Base-by-base conservation (phyloP, 2,888 invertebrate genomes). In the Hetaerina titia region DNA sequence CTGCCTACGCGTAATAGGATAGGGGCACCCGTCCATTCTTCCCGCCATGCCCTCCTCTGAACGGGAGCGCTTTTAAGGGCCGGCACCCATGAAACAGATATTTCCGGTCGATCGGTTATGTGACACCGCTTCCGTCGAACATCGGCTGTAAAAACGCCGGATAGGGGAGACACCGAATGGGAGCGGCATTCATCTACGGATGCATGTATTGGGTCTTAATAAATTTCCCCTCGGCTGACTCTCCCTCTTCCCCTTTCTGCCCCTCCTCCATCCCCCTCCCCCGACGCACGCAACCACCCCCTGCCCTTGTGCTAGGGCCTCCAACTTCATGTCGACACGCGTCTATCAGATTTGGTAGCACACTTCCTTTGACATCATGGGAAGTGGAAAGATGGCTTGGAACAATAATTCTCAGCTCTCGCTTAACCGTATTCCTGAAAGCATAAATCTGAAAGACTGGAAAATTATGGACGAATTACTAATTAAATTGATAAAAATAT, bases 31-130 rank as follows among this genome's bases (percentile, higher is more conserved):
- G 8, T n/a, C 69, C 69, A 9, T 22, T 69, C 69, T 45, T 45
- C 45, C 45, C 4, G 45, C 45, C 69, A 69, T 69, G 45, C 69
- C 22, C 69, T 22, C 69, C 69, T 17, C 69, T n/a, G n/a, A 69
- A 69, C 69, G 19, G 69, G 19, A 69, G 19, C 69, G 69, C 22
- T 69, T 69, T 69, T 69, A 69, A 69, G 69, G 69, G 69, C 69
- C 22, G 69, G 69, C 8, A 69, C n/a, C 69, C 69, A 69, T 69
- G 69, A 69, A 69, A 69, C 69, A 69, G 69, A 69, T 69, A 69
- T 69, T 69, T 69, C 69, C 69, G 69, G 69, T 69, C 69, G 69
- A 69, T 69, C 69, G 69, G 69, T 69, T 69, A 69, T 69, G 69
- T 69, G 69, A 69, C 69, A 69, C n/a, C 69, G 69, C 69, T 69